Evolutionary conservation across 2,113 vertebrate genomes (phyloP).

Genomic region (Platanista minor): DNA sequence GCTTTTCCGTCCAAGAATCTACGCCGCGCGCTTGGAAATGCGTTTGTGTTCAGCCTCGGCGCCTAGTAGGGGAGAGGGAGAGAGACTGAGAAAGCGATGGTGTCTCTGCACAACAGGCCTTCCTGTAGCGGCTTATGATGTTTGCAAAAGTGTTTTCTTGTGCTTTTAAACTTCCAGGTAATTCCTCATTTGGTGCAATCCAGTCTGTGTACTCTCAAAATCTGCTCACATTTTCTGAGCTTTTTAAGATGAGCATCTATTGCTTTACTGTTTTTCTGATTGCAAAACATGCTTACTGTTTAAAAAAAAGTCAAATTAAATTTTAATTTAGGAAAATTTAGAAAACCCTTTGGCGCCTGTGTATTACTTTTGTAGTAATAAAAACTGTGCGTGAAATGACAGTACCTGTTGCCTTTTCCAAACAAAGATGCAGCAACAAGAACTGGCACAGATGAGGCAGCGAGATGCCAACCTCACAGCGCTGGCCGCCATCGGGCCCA

Average conservation of each 20-base stretch:
- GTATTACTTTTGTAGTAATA: neutral
- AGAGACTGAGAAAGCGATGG: accelerated
- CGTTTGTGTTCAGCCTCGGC: accelerated
- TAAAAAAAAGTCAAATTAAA: neutral
- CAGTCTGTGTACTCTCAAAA: accelerated
- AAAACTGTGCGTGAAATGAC: accelerated
- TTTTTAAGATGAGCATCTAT: neutral
- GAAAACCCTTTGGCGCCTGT: neutral
- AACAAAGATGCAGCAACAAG: slow-evolving; percentile 93
- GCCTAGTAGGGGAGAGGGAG: accelerated
- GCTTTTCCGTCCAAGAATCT: accelerated
- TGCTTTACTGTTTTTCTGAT: neutral
- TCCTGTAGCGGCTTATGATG: accelerated
- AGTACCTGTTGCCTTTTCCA: slow-evolving; percentile 1
- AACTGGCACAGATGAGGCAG: slow-evolving; percentile 93
- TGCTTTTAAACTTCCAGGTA: neutral
- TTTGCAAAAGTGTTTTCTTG: neutral
- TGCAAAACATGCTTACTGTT: neutral
- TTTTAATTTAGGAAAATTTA: neutral
- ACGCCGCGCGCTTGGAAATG: accelerated
- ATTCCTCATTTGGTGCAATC: neutral
- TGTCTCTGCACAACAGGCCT: accelerated
- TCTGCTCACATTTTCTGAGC: neutral
- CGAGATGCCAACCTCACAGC: slow-evolving; percentile 95
- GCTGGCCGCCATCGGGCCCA: slow-evolving; percentile 91